Evolutionary conservation across 2,797 vertebrate genomes (phyloP).

Genomic region (Liparis tanakae): DNA sequence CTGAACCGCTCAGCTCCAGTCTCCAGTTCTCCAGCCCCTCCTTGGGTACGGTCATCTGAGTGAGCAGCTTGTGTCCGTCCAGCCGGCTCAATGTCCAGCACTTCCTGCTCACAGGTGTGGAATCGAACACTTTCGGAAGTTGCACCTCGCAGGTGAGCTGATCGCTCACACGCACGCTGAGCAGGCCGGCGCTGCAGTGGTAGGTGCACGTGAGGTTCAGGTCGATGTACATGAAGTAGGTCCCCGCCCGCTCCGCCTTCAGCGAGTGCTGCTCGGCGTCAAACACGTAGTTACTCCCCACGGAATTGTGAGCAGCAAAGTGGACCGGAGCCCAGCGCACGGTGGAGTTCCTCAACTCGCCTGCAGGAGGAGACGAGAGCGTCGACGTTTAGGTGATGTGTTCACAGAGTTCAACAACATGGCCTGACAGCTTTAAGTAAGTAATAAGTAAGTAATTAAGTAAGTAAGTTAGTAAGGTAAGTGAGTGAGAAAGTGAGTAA

Average conservation of each 20-base stretch:
- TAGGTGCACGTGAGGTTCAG: conserved; percentile 58
- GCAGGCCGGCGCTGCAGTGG: fast-evolving
- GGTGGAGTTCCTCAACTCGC: neutral
- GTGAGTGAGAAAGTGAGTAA: too few relatives aligned
- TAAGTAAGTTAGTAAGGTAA: too few relatives aligned
- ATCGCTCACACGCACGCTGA: conserved; percentile 9
- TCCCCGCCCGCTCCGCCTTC: neutral
- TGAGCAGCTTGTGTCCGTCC: fast-evolving
- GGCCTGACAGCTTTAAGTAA: too few relatives aligned
- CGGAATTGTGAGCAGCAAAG: fast-evolving
- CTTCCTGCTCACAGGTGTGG: neutral
- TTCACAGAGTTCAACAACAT: neutral
- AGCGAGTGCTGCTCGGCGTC: fast-evolving
- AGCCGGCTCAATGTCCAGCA: conserved; percentile 70
- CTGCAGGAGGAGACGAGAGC: conserved; percentile 61
- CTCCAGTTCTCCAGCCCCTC: conserved; percentile 1
- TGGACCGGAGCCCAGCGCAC: fast-evolving
- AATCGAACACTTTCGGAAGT: neutral
- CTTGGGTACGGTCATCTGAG: conserved; percentile 32
- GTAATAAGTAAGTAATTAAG: too few relatives aligned
- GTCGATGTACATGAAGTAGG: conserved; percentile 70
- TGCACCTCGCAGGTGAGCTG: conserved; percentile 60
- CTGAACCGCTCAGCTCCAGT: conserved; percentile 50
- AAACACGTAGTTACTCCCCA: conserved; percentile 50
- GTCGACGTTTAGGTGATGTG: conserved; percentile 18